Conservation (phyloP, 1,140 invertebrate species). For the Sycophila sp. region DNA sequence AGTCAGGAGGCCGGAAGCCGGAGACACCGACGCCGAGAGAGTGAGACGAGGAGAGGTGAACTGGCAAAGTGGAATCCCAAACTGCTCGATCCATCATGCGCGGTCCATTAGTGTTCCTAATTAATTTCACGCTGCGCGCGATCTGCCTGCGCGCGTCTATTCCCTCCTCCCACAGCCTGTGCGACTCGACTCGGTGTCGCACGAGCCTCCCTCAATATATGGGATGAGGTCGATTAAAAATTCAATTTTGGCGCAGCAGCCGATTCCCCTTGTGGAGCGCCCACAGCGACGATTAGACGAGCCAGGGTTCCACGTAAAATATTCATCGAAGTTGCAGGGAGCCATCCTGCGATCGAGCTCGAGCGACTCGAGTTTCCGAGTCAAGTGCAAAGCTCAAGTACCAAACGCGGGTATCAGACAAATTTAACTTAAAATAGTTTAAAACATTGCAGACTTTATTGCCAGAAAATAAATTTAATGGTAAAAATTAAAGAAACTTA, state of each 20-base stretch:
- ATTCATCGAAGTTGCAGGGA: too few relatives aligned
- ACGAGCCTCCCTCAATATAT: conserved; percentile 3
- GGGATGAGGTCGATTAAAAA: conserved; percentile 18
- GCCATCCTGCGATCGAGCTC: too few relatives aligned
- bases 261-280: neutral
- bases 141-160: conserved; percentile 7
- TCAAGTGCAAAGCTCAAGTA: too few relatives aligned
- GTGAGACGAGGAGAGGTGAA: neutral
- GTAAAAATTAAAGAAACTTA: too few relatives aligned
- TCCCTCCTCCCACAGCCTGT: neutral
- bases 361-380: too few relatives aligned
- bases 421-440: too few relatives aligned
- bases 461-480: too few relatives aligned
- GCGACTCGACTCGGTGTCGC: neutral
- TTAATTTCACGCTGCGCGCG: conserved; percentile 31
- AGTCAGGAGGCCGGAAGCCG: neutral
- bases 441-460: too few relatives aligned
- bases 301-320: too few relatives aligned
- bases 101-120: conserved; percentile 34
- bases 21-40: neutral
- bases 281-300: neutral
- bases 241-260: conserved; percentile 20
- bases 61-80: conserved; percentile 23
- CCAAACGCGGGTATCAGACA: too few relatives aligned
- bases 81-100: conserved; percentile 30